phyloP scores from a whole-genome alignment of 2,888 invertebrate genomes.

The Ptilodon capucinus region DNA sequence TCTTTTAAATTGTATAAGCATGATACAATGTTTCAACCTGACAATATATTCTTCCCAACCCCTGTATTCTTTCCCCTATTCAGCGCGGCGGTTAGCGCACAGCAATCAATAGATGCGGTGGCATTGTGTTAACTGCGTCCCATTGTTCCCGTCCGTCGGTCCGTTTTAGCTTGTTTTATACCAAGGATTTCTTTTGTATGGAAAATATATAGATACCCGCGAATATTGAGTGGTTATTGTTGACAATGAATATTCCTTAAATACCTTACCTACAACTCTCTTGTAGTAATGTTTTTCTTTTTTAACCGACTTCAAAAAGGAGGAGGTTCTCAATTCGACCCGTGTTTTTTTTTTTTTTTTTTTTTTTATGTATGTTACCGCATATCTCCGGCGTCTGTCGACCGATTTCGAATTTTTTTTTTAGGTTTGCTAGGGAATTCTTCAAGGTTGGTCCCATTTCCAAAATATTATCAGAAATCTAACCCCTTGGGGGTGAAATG shows the following conservation, averaged over 20 bases:
- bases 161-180: constrained; percentile 3
- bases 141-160: constrained; percentile 1
- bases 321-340: no score
- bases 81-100: background rate
- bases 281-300: no score
- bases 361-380: no score
- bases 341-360: no score
- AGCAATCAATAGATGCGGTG: constrained; percentile 1
- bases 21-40: background rate
- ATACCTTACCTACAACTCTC: background rate
- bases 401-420: no score
- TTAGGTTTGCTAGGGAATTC: no score
- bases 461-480: no score
- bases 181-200: background rate
- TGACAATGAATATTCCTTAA: background rate
- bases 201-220: background rate
- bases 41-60: background rate
- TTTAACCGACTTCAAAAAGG: no score
- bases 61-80: background rate
- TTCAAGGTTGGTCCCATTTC: no score
- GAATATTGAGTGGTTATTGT: background rate
- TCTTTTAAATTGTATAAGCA: background rate
- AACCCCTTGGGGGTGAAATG: no score
- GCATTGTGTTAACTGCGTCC: constrained; percentile 1
- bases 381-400: no score